Evolutionary conservation across 2,888 invertebrate species (phyloP), one percentile per base, ranked within the genome.

Genomic region (Tuta absoluta): DNA sequence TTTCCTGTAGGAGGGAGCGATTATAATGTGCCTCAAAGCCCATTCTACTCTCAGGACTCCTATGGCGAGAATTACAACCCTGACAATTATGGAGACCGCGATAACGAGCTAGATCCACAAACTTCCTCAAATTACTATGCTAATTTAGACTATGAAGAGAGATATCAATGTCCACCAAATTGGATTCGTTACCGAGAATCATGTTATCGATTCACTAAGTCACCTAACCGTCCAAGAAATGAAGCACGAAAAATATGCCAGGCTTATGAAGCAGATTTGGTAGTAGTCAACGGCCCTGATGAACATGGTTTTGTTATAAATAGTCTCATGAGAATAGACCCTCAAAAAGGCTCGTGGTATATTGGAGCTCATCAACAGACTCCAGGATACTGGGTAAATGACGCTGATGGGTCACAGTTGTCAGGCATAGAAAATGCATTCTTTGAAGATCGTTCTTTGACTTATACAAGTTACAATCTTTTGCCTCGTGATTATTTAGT

Each of bases 141-240:
- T 11, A 88, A 87, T 1, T 76, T 89, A 65, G 91, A 91, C 70
- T 87, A 86, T 63, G 89, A 90, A 58, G 89, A 91, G 68, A 78
- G 89, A 58, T 90, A 88, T 68, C 82, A 73, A 64, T 98, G 98
- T 85, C 98, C 98, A 0, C 94, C 95, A 63, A 94, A 97, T 81
- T 98, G 98, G 98, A 86, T 95, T n/a, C 93, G 94, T 37, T 96
- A 93, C 78, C 93, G 95, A 69, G 94, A 95, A 67, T 94, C 95
- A 0, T 99, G 98, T 84, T 98, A 97, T 82, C 94, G 96, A 62
- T 98, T 98, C 78, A 96, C 97, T 2, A 96, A 96, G 76, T 97
- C 97, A 5, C 98, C 98, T 0, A 93, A 94, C 73, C 95, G 95
- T 64, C 94, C 94, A 51, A 94, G 95, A 77, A 95, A 94, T 73